A percentile compares a stretch with the other conserved stretches of the same genome.
Evolutionary conservation across 35 echinoderm and acorn worm genomes (phyloP).

Genomic region (Acanthaster planci): DNA sequence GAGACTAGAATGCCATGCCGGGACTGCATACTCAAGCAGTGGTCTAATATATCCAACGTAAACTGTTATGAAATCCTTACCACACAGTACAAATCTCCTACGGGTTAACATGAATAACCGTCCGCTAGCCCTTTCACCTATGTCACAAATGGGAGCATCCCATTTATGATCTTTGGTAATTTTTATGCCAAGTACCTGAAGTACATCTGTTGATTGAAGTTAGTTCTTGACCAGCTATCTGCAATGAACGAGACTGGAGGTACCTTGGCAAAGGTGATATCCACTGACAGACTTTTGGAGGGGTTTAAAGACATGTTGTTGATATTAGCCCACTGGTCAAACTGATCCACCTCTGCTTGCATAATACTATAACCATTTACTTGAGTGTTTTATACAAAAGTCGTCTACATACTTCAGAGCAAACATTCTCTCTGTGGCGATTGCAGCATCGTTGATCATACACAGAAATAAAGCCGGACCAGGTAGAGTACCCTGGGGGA

Average conservation of each 20-base stretch:
- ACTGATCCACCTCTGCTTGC: neutral
- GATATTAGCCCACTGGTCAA: conserved; percentile 9
- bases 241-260: neutral
- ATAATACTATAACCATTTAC: neutral
- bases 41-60: conserved; percentile 32
- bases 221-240: neutral
- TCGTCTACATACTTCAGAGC: too few species aligned
- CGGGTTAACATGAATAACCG: conserved; percentile 25
- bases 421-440: too few species aligned
- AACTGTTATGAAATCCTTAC: conserved; percentile 20
- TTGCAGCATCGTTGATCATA: too few species aligned
- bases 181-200: conserved; percentile 28
- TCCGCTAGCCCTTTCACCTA: conserved; percentile 18
- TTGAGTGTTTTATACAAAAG: too few species aligned
- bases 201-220: neutral
- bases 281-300: conserved; percentile 8
- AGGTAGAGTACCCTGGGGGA: too few species aligned
- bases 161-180: conserved; percentile 35
- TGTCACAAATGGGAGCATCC: conserved; percentile 22
- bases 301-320: conserved; percentile 38
- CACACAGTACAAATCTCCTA: neutral
- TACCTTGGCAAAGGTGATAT: conserved; percentile 24
- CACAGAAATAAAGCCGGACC: too few species aligned
- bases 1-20: conserved; percentile 49
- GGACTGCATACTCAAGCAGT: conserved; percentile 44